Percentiles rank a stretch among this genome's conserved stretches.
phyloP scores from a whole-genome alignment of 1,140 invertebrate species.

The Papilio polytes region DNA sequence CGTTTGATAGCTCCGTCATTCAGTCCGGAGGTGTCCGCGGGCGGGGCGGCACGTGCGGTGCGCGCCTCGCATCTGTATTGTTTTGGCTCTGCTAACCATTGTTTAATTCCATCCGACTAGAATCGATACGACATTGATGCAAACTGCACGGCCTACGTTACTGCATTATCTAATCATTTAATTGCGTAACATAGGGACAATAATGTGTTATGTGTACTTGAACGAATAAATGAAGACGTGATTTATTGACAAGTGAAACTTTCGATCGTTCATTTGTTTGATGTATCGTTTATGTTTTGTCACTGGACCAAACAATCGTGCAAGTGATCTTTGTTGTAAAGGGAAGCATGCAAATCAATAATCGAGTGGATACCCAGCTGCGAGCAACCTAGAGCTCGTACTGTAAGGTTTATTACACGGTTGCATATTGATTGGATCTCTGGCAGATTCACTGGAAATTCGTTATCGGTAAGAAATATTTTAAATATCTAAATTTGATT shows the following conservation, averaged over 20 bases:
- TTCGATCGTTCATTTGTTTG: conserved; percentile 64
- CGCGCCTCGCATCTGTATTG: conserved; percentile 78
- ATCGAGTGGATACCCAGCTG: conserved; percentile 70
- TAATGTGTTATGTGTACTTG: conserved; percentile 61
- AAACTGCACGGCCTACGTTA: conserved; percentile 64
- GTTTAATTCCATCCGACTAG: conserved; percentile 75
- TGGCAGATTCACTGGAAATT: conserved; percentile 64
- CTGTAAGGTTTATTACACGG: conserved; percentile 73
- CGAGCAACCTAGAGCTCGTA: conserved; percentile 65
- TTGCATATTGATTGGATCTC: conserved; percentile 78
- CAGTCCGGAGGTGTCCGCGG: conserved; percentile 77
- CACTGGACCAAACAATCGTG: conserved; percentile 67
- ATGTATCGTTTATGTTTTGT: conserved; percentile 70
- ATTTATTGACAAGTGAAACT: conserved; percentile 82
- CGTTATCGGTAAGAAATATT: conserved; percentile 64
- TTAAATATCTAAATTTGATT: background rate
- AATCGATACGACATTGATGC: conserved; percentile 74
- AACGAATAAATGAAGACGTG: conserved; percentile 59
- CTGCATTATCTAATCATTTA: conserved; percentile 52
- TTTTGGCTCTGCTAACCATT: conserved; percentile 77
- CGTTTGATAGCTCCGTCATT: conserved; percentile 44
- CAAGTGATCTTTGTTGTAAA: conserved; percentile 71
- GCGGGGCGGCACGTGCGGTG: conserved; percentile 80
- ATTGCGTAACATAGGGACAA: conserved; percentile 59
- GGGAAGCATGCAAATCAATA: conserved; percentile 80